Percentiles rank a stretch among this genome's conserved stretches.
These are phyloP conservation scores for Platysternon megacephalum DNA, from an alignment of 2,113 vertebrate species.

Conservation along the genomic window DNA sequence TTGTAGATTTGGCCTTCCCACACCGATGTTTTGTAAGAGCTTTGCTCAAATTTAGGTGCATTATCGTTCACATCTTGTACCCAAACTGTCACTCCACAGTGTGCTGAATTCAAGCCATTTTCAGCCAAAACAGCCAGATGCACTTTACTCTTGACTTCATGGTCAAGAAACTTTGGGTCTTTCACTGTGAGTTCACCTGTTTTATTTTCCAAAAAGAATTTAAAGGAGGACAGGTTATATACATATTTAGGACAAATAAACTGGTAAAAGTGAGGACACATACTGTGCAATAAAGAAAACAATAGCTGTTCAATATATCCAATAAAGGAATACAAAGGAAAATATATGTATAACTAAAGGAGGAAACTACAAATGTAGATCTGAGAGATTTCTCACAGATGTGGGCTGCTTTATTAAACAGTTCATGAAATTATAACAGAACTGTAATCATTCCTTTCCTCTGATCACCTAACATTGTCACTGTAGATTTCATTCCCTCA, in stretches of 20 bases:
- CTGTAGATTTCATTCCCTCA: not conserved
- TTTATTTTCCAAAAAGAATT: slow-evolving; percentile 24
- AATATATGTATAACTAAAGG: not conserved
- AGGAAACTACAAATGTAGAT: not conserved
- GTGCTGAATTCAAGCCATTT: slow-evolving; percentile 72
- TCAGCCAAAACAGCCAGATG: slow-evolving; percentile 86
- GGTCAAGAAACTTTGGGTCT: slow-evolving; percentile 86
- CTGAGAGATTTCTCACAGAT: not conserved
- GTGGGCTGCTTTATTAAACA: not conserved
- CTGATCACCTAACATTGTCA: not conserved
- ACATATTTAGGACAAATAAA: not conserved
- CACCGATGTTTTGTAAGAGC: slow-evolving; percentile 81
- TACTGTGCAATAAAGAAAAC: not conserved
- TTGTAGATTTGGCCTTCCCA: slow-evolving; percentile 85
- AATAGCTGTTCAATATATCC: not conserved
- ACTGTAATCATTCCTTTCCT: not conserved
- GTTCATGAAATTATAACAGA: not conserved
- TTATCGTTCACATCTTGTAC: slow-evolving; percentile 92
- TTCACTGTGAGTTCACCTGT: slow-evolving; percentile 87
- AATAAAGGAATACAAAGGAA: not conserved
- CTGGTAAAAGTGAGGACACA: not conserved
- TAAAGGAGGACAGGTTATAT: not conserved
- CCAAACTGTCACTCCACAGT: slow-evolving; percentile 82
- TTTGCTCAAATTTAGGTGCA: slow-evolving; percentile 83
- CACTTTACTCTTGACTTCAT: slow-evolving; percentile 80